Evolutionary conservation across 1,140 invertebrate genomes (phyloP), one percentile per base, ranked within the genome.

Genomic region (Rhagoletis pomonella): DNA sequence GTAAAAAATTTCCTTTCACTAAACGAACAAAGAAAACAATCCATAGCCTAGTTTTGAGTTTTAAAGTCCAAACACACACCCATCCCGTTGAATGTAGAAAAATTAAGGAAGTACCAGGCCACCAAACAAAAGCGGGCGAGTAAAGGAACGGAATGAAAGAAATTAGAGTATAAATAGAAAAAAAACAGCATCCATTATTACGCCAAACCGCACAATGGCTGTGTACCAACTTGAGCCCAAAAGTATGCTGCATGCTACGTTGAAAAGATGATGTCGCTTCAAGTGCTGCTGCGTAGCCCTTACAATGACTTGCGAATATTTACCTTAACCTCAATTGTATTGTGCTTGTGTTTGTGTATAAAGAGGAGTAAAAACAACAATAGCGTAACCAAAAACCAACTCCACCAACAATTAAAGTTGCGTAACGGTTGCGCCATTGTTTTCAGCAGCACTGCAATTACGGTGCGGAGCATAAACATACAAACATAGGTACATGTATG

Each of bases 251-350:
- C 5, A 55, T 19, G 50, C 29, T 29, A 29, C 7, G 55, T 81
- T 81, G 47, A 81, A 55, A n/a, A 55, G 55, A 3, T 47, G 47
- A 42, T 42, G 73, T 12, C 44, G 44, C 9, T 12, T 50, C 10
- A 73, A 17, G 42, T 9, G 4, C n/a, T 29, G 47, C 29, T 29
- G 44, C 9, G 44, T 81, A 50, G 29, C n/a, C 47, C 73, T 81
- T 47, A 81, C 73, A 81, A 81, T 81, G 73, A 19, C 47, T 55
- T 55, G n/a, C 73, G 73, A 81, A 81, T 81, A 81, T 81, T 81
- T 81, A 81, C 73, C 73, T 81, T 81, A 81, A 81, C 73, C 73
- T 81, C 73, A 81, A 81, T 81, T 81, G 44, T 55, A 19, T 81
- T 81, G 17, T 50, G 42, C 64, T 0, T 29, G 69, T 44, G 42